Percentiles rank a stretch among this genome's conserved stretches.
These are phyloP conservation scores for Sinotaia quadrata DNA, from an alignment of 2,888 invertebrate genomes.

Conservation along the genomic window DNA sequence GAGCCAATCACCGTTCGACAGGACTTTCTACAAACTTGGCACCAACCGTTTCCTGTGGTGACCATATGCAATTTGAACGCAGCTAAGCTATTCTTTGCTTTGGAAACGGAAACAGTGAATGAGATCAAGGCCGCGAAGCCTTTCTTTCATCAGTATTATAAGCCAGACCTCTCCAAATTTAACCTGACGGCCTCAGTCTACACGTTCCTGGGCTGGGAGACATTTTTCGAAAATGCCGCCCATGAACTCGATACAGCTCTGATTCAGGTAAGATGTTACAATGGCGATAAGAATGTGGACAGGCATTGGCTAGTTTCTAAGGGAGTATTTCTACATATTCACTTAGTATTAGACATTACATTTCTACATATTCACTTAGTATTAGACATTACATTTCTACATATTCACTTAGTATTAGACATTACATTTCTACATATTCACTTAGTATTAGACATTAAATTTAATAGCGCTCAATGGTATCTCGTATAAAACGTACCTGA, in stretches of 20 bases:
- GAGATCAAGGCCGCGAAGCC: constrained; percentile 4
- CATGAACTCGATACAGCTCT: constrained; percentile 13
- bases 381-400: no score
- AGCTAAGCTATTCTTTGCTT: not conserved
- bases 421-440: no score
- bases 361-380: no score
- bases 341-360: no score
- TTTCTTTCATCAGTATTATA: not conserved
- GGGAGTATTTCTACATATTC: no score
- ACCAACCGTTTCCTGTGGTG: constrained; percentile 5
- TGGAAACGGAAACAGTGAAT: not conserved
- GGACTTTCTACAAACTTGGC: constrained; percentile 8
- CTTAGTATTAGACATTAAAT: no score
- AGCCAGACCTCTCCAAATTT: not conserved
- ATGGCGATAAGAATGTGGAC: no score
- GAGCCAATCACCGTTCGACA: constrained; percentile 23
- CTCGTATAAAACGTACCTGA: no score
- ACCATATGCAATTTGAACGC: constrained; percentile 7
- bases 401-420: no score
- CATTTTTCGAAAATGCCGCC: not conserved
- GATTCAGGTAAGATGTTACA: constrained; percentile 1
- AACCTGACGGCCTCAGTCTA: constrained; percentile 9
- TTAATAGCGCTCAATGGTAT: no score
- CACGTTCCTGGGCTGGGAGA: constrained; percentile 9
- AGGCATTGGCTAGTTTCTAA: no score